Evolutionary conservation across 2,888 invertebrate genomes (phyloP), one percentile per base, ranked within the genome.

Genomic region (Mechanitis messenoides): DNA sequence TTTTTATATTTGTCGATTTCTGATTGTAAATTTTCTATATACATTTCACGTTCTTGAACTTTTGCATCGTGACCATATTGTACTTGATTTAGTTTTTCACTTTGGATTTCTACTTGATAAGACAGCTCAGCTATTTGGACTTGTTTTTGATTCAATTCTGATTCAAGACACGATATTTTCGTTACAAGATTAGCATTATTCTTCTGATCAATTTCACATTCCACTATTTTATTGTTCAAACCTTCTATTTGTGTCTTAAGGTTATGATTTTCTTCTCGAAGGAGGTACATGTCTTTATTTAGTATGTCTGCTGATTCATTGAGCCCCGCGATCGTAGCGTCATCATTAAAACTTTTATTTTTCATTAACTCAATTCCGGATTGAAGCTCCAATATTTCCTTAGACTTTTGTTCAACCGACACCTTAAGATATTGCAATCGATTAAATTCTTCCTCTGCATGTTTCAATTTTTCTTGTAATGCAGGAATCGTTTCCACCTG

Each of bases 1-100:
- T 91, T 91, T 70, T 93, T 93, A 60, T 93, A 92, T 71, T 92
- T 92, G 2, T 79, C 83, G 57, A 94, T 89, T 73, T 95, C 95
- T 38, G 89, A 81, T 78, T 95, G 94, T 62, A 95, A 84, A 47
- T 92, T 93, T 79, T 95, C 95, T 60, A 95, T 93, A 66, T 93
- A 94, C 56, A 94, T 89, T 75, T 95, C 93, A 65, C 94, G 89
- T 78, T 95, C 95, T 76, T 94, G 94, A 11, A 95, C 79, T 81
- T 95, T 95, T 2, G 93, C 93, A 65, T 94, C 92, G 58, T 92
- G 85, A 3, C 91, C 91, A 74, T 80, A 85, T 68, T 83, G 81
- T 53, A 83, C 74, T 75, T 87, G 90, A 67, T 72, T 81, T 61
- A 85, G 75, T 68, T 80, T 80, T 73, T 84, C 79, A 64, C 83